Percentiles rank a stretch among this genome's conserved stretches.
These are phyloP conservation scores for Amphiura filiformis DNA, from an alignment of 35 echinoderm and acorn worm species.

Conservation along the genomic window DNA sequence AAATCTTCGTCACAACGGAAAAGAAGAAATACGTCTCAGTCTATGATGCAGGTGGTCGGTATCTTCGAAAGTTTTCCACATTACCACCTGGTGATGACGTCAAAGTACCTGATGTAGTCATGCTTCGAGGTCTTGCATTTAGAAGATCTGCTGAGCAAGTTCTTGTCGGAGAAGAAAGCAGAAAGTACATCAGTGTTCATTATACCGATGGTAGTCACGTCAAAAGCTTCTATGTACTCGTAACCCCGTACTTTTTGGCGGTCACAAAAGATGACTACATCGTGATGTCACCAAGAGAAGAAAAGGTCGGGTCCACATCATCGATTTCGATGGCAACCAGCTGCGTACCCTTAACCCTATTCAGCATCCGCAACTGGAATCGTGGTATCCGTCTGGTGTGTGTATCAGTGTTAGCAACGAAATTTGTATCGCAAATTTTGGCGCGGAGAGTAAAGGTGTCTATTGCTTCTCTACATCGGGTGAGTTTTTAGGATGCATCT, in stretches of 20 bases:
- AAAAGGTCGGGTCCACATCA: not conserved
- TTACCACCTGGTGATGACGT: not conserved
- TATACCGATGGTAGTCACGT: not conserved
- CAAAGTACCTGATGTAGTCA: not conserved
- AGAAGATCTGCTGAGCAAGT: not conserved
- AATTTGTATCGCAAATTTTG: not conserved
- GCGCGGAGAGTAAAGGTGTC: not conserved
- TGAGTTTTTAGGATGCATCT: not conserved
- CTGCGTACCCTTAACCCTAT: not conserved
- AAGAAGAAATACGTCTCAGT: not conserved
- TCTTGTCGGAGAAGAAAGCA: not conserved
- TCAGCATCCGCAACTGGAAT: not conserved
- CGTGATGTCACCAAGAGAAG: not conserved
- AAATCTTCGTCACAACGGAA: not conserved
- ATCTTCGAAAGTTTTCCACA: not conserved
- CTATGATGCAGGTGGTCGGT: not conserved
- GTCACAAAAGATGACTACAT: not conserved
- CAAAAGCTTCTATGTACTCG: not conserved
- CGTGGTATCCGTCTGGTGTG: not conserved
- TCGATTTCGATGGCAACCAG: not conserved
- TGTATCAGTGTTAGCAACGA: not conserved
- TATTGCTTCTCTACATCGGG: not conserved
- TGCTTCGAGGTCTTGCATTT: not conserved
- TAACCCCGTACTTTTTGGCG: not conserved
- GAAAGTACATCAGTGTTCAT: not conserved